Percentiles rank a stretch among this genome's conserved stretches.
phyloP scores from a whole-genome alignment of 2,113 vertebrate genomes.

The Myrmecophaga tridactyla region DNA sequence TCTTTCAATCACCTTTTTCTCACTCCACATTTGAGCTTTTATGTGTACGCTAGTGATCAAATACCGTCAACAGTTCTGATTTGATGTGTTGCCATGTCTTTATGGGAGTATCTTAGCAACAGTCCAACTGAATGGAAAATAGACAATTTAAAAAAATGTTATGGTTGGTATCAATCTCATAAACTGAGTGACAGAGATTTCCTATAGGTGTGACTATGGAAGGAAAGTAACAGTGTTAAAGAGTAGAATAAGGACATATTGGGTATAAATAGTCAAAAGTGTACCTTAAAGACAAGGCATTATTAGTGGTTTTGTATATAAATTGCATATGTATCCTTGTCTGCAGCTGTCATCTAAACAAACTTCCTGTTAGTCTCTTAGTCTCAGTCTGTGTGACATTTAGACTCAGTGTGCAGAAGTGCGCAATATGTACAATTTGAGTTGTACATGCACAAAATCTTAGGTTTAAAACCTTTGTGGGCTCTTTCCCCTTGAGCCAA shows the following conservation, averaged over 20 bases:
- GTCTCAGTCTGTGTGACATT: neutral
- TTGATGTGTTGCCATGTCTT: neutral
- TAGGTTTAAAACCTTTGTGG: neutral
- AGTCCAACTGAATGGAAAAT: neutral
- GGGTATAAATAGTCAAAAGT: neutral
- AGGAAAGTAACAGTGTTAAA: neutral
- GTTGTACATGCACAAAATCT: neutral
- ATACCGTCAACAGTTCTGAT: neutral
- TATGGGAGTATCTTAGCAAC: neutral
- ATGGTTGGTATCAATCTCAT: neutral
- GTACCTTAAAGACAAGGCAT: neutral
- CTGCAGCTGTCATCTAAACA: neutral
- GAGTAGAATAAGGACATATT: neutral
- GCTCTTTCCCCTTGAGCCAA: neutral
- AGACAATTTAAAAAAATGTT: neutral
- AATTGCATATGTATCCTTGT: neutral
- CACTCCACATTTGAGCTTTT: neutral
- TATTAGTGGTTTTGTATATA: neutral
- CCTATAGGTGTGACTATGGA: neutral
- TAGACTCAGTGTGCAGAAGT: neutral
- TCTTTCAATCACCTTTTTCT: neutral
- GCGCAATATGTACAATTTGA: neutral
- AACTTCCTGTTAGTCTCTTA: neutral
- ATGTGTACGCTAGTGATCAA: neutral
- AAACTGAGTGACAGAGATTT: neutral